Percentiles rank a stretch among this genome's conserved stretches.
phyloP scores from a whole-genome alignment of 2,113 vertebrate genomes.

The Apodemus speciosus region DNA sequence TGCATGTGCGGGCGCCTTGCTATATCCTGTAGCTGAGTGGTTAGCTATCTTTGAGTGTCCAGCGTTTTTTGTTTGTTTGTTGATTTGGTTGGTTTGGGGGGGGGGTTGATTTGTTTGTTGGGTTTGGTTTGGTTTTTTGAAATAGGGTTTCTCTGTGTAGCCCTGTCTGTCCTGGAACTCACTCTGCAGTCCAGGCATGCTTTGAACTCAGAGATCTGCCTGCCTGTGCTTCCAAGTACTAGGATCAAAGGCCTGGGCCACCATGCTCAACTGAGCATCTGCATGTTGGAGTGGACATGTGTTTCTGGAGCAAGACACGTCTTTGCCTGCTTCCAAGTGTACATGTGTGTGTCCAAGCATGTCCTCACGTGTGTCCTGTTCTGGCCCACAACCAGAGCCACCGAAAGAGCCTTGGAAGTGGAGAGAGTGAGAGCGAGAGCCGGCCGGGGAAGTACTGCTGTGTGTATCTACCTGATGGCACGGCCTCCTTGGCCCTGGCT shows the following conservation, averaged over 20 bases:
- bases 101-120: neutral
- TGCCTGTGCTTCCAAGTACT: neutral
- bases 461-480: conserved; percentile 94
- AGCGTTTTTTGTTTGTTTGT: neutral
- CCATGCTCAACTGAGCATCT: neutral
- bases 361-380: neutral
- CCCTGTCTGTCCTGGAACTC: neutral
- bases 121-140: neutral
- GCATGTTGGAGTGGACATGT: neutral
- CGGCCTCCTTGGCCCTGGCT: conserved; percentile 91
- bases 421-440: conserved; percentile 83
- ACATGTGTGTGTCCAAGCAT: neutral
- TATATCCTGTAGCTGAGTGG: neutral
- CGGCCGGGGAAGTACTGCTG: conserved; percentile 93
- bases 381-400: conserved; percentile 79
- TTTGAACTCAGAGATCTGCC: neutral
- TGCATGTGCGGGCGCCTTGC: neutral
- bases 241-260: neutral
- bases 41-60: neutral
- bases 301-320: neutral
- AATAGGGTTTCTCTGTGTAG: neutral
- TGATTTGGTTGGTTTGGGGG: neutral
- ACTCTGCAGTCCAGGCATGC: neutral
- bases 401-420: conserved; percentile 83
- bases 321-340: conserved; percentile 9